Evolutionary conservation across 2,113 vertebrate genomes (phyloP).

Genomic region (Oncorhynchus tshawytscha): DNA sequence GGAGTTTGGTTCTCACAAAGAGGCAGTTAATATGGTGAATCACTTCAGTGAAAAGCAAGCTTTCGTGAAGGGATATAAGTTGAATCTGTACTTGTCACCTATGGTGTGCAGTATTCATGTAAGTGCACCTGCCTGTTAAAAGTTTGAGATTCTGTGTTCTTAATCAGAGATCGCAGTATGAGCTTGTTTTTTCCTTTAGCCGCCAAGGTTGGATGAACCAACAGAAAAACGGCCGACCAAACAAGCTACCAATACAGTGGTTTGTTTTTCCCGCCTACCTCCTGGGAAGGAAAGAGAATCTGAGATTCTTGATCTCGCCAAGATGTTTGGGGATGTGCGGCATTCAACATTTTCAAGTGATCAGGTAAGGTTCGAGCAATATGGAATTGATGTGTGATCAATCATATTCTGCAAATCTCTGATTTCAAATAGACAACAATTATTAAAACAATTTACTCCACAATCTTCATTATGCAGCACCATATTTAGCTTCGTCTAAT

Average conservation of each 20-base stretch:
- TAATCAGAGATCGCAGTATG: not conserved
- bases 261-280: slow-evolving; percentile 46
- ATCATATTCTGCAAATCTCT: not conserved
- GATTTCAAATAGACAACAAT: not conserved
- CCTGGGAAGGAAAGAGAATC: slow-evolving; percentile 20
- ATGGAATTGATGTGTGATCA: not conserved
- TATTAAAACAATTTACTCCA: not conserved
- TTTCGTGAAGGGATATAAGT: slow-evolving; percentile 33
- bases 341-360: slow-evolving; percentile 33
- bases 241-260: slow-evolving; percentile 14
- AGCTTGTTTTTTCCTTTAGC: slow-evolving; percentile 24
- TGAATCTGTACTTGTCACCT: slow-evolving; percentile 41
- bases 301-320: slow-evolving; percentile 37
- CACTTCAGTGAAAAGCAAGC: slow-evolving; percentile 42
- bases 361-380: slow-evolving; percentile 23
- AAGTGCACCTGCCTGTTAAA: not conserved
- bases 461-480: not conserved
- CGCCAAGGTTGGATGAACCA: slow-evolving; percentile 25
- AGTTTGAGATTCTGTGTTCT: not conserved
- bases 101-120: slow-evolving; percentile 39
- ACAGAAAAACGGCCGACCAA: slow-evolving; percentile 22
- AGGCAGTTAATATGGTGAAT: slow-evolving; percentile 45
- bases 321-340: slow-evolving; percentile 44
- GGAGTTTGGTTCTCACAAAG: slow-evolving; percentile 46
- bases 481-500: not conserved